Evolutionary conservation across 2,888 invertebrate species (phyloP), one percentile per base, ranked within the genome.

Genomic region (Polydrusus cervinus): DNA sequence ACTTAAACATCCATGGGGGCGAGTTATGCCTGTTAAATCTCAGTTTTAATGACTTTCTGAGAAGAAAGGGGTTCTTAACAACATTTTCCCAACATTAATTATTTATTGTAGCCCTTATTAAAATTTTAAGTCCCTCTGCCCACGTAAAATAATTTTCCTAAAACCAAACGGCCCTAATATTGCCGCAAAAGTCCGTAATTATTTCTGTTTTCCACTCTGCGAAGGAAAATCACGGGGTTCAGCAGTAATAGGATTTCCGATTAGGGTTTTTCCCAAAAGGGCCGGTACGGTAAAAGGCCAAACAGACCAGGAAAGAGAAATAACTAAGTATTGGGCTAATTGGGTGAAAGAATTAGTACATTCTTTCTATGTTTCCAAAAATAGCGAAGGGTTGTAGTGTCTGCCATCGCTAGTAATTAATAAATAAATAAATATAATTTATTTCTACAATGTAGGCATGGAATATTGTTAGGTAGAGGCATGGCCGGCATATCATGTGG

Each of bases 171-270:
- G 68, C 60, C 20, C 14, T 40, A 68, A 68, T 43, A 34, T 45
- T 60, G 30, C 55, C 57, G 68, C 68, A 40, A 14, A 45, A 68
- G 57, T 25, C 57, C 68, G 14, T 68, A 68, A 68, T 68, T 68
- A 68, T 57, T 40, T 40, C 34, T 57, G 20, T 68, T 68, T 68
- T 60, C 68, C 68, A 57, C 43, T 60, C 53, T 16, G 25, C 47
- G 34, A 34, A 57, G 57, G 68, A 60, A 68, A 68, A 68, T 68
- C 55, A 43, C 47, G 25, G 55, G 57, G 68, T 68, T 68, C 51
- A 38, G 11, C 38, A 14, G 45, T 57, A 68, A 68, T 60, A 43
- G 57, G 68, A 68, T 68, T 68, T 68, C 34, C 57, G 67, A 55
- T 45, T 68, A 20, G 20, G 60, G n/a, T 9, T 55, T 57, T 60